These are phyloP conservation scores for Archilochus colubris DNA, from an alignment of 2,113 vertebrate species.

Conservation along the genomic window DNA sequence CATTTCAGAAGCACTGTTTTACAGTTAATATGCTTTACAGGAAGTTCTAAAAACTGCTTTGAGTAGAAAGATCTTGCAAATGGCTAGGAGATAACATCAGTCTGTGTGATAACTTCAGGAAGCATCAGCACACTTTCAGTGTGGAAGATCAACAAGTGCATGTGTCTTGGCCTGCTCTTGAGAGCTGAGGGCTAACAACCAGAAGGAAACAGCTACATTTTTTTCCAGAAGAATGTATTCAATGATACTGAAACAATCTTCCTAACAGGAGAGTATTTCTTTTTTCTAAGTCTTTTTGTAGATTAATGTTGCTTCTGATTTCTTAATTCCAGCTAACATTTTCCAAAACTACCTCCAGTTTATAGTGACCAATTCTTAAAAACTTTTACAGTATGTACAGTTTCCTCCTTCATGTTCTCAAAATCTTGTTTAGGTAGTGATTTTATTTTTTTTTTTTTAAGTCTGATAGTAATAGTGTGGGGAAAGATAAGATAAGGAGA, in stretches of 20 bases:
- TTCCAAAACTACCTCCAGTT: slow-evolving; percentile 64
- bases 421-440: background rate
- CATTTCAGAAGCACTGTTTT: background rate
- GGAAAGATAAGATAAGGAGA: background rate
- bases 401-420: background rate
- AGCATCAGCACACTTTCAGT: background rate
- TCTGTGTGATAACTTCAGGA: background rate
- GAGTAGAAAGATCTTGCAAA: background rate
- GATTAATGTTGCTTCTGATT: slow-evolving; percentile 1
- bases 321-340: slow-evolving; percentile 37
- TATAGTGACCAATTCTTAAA: slow-evolving; percentile 57
- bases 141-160: background rate
- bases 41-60: background rate
- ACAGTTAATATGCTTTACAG: background rate
- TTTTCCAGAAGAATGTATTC: background rate
- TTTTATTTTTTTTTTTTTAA: background rate
- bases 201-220: background rate
- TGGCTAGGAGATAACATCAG: background rate
- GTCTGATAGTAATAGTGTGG: background rate
- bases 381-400: slow-evolving; percentile 22
- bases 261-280: background rate
- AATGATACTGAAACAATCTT: background rate
- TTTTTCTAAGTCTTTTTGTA: slow-evolving; percentile 5
- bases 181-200: background rate
- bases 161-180: background rate